Conservation (phyloP, 2,888 invertebrate genomes). For the Elmis aenea region DNA sequence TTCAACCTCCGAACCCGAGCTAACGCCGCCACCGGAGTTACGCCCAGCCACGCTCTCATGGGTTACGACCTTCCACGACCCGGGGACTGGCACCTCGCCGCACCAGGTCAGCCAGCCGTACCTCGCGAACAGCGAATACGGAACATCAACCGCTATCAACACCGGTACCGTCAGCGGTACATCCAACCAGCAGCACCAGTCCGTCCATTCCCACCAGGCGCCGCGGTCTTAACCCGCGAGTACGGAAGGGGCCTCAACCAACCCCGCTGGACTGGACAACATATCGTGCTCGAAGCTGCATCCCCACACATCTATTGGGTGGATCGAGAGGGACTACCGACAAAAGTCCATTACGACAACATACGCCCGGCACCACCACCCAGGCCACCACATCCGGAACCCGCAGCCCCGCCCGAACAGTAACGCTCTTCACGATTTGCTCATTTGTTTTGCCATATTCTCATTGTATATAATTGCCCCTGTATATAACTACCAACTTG, state of each 20-base stretch:
- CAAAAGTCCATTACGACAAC: slow-evolving; percentile 1
- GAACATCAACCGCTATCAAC: neutral
- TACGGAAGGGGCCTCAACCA: neutral
- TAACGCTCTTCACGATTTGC: no score
- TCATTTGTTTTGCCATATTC: no score
- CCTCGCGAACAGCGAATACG: neutral
- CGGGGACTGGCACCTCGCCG: slow-evolving; percentile 9
- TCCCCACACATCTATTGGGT: neutral
- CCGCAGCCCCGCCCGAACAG: neutral
- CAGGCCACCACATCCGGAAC: slow-evolving; percentile 1
- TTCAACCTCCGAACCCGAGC: slow-evolving; percentile 9
- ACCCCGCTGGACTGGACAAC: slow-evolving; percentile 3
- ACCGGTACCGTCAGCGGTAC: neutral
- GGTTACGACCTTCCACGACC: no score
- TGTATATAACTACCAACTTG: no score
- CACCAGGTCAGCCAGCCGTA: neutral
- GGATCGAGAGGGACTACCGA: neutral
- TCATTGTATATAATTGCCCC: no score
- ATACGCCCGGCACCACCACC: no score
- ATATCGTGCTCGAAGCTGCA: neutral
- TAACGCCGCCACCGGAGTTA: no score
- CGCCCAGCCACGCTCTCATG: no score
- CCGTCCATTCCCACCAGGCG: neutral
- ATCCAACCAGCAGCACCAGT: neutral
- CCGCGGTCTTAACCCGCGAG: neutral